phyloP scores from a whole-genome alignment of 2,113 vertebrate species.

The rabbit (Oryctolagus cuniculus) region mOryCun1.1 NC_091449.1:33296501-33297000 shows the following conservation, averaged over 20 bases:
- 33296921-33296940: not conserved
- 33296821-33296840: not conserved
- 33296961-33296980: not conserved
- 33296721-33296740: not conserved
- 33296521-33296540: not conserved
- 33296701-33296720: accelerated
- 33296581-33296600: accelerated
- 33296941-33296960: not conserved
- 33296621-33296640: not conserved
- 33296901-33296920: accelerated
- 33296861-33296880: not conserved
- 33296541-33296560: not conserved
- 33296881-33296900: not conserved
- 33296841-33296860: not conserved
- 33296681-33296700: not conserved
- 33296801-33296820: no score
- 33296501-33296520: not conserved
- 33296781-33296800: not conserved
- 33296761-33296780: not conserved
- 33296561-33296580: not conserved
- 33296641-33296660: not conserved
- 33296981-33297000: not conserved
- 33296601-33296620: not conserved
- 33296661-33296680: not conserved
- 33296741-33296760: not conserved